These are phyloP conservation scores for Nematostella vectensis DNA, from an alignment of 92 coral and sea anemone genomes.

Conservation along the genomic window DNA sequence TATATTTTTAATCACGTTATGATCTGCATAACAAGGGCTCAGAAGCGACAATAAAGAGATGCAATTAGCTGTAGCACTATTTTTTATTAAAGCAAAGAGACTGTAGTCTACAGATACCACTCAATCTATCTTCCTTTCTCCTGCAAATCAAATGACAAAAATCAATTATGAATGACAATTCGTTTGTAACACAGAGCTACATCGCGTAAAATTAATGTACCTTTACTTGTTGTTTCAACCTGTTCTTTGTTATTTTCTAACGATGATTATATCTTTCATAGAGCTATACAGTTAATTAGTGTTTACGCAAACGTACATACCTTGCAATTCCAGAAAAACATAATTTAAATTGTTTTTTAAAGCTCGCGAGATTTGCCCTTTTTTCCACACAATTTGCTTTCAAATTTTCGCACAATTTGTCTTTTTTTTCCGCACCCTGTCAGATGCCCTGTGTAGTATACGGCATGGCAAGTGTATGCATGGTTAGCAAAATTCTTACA, in stretches of 20 bases:
- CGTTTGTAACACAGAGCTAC: too few species aligned
- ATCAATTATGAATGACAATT: neutral
- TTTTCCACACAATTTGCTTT: neutral
- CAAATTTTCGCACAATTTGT: neutral
- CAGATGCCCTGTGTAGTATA: constrained; percentile 31
- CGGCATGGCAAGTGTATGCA: too few species aligned
- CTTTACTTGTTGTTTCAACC: neutral
- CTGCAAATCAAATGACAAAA: neutral
- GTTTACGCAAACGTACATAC: too few species aligned
- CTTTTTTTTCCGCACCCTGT: constrained; percentile 18
- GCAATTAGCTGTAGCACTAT: neutral
- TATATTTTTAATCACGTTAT: too few species aligned
- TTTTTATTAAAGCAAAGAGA: too few species aligned
- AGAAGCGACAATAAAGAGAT: neutral
- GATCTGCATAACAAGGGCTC: too few species aligned
- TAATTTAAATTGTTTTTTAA: too few species aligned
- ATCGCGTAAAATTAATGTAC: neutral
- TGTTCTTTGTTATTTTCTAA: neutral
- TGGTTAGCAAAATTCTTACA: too few species aligned
- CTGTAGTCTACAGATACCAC: neutral
- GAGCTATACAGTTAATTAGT: too few species aligned
- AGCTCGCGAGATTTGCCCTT: neutral
- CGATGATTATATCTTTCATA: neutral
- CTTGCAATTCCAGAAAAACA: too few species aligned
- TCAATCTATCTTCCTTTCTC: neutral